Percentiles rank a stretch among this genome's conserved stretches.
Conservation (phyloP, 2,797 vertebrate genomes). For the Dallia pectoralis region DNA sequence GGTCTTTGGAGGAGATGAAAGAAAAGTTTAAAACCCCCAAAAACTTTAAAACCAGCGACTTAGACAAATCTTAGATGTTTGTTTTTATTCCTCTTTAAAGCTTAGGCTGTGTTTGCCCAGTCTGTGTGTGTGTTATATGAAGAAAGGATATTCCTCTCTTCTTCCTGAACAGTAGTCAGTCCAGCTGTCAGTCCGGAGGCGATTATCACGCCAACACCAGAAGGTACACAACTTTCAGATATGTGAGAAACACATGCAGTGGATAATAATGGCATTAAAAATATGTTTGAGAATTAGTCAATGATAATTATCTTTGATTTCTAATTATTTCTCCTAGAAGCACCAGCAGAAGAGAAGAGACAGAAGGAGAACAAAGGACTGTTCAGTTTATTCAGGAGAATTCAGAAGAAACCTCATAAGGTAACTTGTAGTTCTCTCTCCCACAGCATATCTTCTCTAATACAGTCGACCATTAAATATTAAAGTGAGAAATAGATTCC, state of each 20-base stretch:
- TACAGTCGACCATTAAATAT: neutral
- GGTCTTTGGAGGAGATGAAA: too few species aligned
- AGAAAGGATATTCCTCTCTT: slow-evolving; percentile 14
- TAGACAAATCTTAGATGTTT: too few species aligned
- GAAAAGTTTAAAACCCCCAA: too few species aligned
- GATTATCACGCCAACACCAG: slow-evolving; percentile 20
- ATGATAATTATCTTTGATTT: neutral
- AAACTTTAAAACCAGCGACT: too few species aligned
- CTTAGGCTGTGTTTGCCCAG: neutral
- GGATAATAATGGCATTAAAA: neutral
- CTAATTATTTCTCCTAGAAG: neutral
- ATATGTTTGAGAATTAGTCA: neutral
- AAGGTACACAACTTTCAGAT: neutral
- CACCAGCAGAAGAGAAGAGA: slow-evolving; percentile 55
- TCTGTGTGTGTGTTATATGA: neutral
- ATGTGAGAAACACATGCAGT: neutral
- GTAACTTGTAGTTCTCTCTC: slow-evolving; percentile 57
- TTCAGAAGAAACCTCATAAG: slow-evolving; percentile 82
- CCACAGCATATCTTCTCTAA: neutral
- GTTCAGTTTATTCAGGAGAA: slow-evolving; percentile 87
- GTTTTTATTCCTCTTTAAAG: too few species aligned
- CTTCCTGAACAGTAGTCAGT: slow-evolving; percentile 24
- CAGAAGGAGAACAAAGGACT: slow-evolving; percentile 79
- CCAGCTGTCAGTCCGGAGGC: slow-evolving; percentile 25
- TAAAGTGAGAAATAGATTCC: neutral